Evolutionary conservation across 2,797 vertebrate genomes (phyloP).

Genomic region (Xerus rutilus): DNA sequence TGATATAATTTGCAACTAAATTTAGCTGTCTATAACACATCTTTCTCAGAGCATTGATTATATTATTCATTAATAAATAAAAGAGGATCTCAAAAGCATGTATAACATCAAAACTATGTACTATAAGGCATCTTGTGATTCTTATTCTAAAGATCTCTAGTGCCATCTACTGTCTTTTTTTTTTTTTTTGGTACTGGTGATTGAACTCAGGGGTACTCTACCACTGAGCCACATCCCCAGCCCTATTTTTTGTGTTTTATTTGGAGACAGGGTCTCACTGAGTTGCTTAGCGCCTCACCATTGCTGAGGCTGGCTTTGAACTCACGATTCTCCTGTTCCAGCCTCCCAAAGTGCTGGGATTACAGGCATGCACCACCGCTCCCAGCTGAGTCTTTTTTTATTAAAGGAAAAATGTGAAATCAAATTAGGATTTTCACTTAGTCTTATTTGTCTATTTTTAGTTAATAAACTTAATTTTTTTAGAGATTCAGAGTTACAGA

Average conservation of each 20-base stretch:
- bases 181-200: no score
- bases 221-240: no score
- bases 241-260: no score
- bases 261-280: no score
- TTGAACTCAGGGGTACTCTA: no score
- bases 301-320: no score
- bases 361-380: no score
- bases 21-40: background rate
- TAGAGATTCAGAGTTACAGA: background rate
- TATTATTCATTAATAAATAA: conserved; percentile 62
- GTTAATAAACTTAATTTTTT: conserved; percentile 10
- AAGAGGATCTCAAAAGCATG: conserved; percentile 35
- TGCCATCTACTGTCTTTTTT: conserved; percentile 76
- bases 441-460: conserved; percentile 9
- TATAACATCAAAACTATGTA: conserved; percentile 16
- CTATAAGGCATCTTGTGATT: conserved; percentile 4
- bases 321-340: no score
- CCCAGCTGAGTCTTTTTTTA: background rate
- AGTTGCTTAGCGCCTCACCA: no score
- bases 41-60: background rate
- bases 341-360: no score
- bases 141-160: conserved; percentile 73
- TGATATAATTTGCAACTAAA: conserved; percentile 36
- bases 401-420: conserved; percentile 42
- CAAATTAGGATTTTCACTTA: conserved; percentile 2